phyloP scores from a whole-genome alignment of 2,888 invertebrate species.

The Acanthosepion pharaonis region DNA sequence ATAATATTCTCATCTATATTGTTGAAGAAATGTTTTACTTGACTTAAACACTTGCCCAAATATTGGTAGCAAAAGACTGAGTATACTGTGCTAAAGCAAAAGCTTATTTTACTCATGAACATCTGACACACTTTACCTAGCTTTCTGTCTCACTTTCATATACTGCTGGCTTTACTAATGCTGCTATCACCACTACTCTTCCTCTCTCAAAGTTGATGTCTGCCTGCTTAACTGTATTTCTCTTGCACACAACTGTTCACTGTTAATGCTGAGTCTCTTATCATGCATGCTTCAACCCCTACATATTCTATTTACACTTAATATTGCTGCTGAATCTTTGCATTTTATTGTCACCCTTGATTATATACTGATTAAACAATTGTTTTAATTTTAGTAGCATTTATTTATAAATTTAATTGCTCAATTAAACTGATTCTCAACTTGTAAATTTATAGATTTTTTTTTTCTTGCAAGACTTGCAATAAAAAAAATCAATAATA shows the following conservation, averaged over 20 bases:
- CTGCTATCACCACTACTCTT: background rate
- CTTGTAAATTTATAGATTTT: no score
- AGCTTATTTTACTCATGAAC: slow-evolving; percentile 13
- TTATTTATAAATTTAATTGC: background rate
- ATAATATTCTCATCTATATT: background rate
- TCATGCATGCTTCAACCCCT: background rate
- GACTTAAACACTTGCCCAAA: background rate
- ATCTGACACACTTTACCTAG: slow-evolving; percentile 14
- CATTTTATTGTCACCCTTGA: background rate
- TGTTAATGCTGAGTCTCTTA: background rate
- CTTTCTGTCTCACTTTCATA: background rate
- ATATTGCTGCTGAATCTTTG: background rate
- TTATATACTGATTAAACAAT: background rate
- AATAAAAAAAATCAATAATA: no score
- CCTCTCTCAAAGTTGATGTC: background rate
- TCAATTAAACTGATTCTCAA: background rate
- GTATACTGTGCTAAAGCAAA: background rate
- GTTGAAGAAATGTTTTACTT: background rate
- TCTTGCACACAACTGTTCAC: background rate
- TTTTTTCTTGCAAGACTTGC: no score
- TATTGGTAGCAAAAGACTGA: background rate
- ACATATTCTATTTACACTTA: background rate
- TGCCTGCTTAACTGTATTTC: background rate
- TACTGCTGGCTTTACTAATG: background rate
- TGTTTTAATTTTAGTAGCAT: background rate